Percentiles rank a stretch among this genome's conserved stretches.
Evolutionary conservation across 2,113 vertebrate species (phyloP).

Genomic region (Pristiophorus japonicus): DNA sequence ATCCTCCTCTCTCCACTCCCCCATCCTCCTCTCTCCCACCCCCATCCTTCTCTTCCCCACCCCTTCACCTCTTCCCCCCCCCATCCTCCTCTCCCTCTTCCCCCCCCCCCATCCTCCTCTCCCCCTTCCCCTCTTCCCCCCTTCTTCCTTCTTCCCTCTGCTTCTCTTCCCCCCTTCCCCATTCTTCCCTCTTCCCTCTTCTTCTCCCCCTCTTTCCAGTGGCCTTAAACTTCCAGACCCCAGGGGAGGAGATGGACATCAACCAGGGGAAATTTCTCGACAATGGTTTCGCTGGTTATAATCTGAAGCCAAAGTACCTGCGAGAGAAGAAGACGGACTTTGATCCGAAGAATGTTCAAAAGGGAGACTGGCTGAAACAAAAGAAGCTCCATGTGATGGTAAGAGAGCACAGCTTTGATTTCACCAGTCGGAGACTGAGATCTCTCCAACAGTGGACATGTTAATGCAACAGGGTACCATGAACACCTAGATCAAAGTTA

Average conservation of each 20-base stretch:
- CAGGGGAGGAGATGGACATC: constrained; percentile 79
- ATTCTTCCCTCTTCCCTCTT: neutral
- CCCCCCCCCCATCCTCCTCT: neutral
- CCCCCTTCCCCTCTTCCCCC: no score
- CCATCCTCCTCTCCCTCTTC: neutral
- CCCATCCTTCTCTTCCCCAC: neutral
- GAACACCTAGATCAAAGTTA: no score
- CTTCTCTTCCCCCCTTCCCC: neutral
- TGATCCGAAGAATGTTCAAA: constrained; percentile 59
- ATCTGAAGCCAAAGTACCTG: constrained; percentile 82
- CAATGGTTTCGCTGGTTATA: constrained; percentile 77
- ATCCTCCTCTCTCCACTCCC: neutral
- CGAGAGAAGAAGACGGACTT: constrained; percentile 67
- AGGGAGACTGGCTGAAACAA: constrained; percentile 65
- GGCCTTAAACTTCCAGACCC: constrained; percentile 92
- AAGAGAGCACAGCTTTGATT: constrained; percentile 39
- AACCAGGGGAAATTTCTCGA: constrained; percentile 83
- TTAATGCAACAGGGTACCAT: neutral
- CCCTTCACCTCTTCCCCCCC: neutral
- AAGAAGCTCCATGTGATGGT: constrained; percentile 79
- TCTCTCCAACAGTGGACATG: no score
- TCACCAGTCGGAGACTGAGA: neutral
- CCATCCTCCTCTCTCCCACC: neutral
- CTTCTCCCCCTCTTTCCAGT: constrained; percentile 55
- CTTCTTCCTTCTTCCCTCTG: no score